Percentiles rank a stretch among this genome's conserved stretches.
Conservation (phyloP, 1,140 invertebrate genomes). For the Pentalonia nigronervosa region DNA sequence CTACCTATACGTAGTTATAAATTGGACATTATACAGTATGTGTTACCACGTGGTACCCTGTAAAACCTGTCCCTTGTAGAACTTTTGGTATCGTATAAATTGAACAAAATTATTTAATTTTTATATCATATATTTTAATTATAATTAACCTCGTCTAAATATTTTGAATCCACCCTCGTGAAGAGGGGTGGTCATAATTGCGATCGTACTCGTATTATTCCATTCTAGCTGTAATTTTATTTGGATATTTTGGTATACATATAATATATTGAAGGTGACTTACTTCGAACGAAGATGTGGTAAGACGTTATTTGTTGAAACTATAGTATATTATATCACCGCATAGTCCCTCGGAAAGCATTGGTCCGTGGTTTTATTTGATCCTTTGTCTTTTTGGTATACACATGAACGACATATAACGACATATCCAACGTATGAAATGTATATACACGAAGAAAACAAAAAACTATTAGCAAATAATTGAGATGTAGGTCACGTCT, state of each 20-base stretch:
- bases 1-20: background rate
- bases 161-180: background rate
- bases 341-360: background rate
- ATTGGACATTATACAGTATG: background rate
- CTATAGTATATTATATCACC: background rate
- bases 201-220: too few relatives aligned
- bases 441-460: constrained; percentile 20
- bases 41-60: too few relatives aligned
- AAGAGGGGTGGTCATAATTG: background rate
- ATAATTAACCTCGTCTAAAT: background rate
- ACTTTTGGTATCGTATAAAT: background rate
- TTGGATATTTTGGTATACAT: background rate
- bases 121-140: background rate
- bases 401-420: background rate
- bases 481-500: constrained; percentile 38
- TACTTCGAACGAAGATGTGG: background rate
- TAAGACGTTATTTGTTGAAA: constrained; percentile 1
- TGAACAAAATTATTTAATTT: background rate
- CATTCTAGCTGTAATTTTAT: background rate
- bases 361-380: background rate
- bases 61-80: too few relatives aligned
- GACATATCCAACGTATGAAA: background rate
- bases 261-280: background rate
- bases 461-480: constrained; percentile 53
- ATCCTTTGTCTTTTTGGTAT: background rate